A percentile compares a stretch with the other conserved stretches of the same genome.
These are phyloP conservation scores for Oplegnathus fasciatus DNA, from an alignment of 2,113 vertebrate genomes.

Conservation along the genomic window DNA sequence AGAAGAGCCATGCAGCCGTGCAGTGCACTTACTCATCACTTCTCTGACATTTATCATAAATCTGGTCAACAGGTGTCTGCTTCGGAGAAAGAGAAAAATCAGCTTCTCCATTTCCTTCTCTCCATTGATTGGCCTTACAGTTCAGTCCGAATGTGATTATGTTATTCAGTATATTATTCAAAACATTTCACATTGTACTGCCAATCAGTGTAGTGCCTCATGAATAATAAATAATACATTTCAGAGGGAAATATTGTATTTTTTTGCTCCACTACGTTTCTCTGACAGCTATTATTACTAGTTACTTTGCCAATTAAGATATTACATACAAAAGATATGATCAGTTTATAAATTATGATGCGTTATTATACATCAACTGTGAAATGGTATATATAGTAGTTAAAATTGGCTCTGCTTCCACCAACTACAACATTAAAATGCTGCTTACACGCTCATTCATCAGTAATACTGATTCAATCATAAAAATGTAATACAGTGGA, in stretches of 20 bases:
- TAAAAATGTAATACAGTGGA: neutral
- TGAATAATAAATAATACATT: no score
- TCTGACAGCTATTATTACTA: no score
- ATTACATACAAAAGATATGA: neutral
- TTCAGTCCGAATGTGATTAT: neutral
- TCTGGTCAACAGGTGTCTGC: conserved; percentile 14
- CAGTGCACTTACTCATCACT: conserved; percentile 59
- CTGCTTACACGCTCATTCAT: neutral
- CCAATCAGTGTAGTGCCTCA: no score
- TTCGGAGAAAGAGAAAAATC: neutral
- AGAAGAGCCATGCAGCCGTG: conserved; percentile 34
- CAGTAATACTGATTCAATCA: neutral
- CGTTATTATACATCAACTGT: neutral
- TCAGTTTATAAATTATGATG: neutral
- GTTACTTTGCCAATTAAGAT: no score
- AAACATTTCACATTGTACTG: neutral
- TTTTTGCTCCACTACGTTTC: neutral
- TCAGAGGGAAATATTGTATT: neutral
- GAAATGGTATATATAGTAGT: neutral
- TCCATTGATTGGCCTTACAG: neutral
- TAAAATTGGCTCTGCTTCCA: no score
- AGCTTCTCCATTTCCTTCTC: conserved; percentile 15
- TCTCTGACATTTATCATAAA: conserved; percentile 45
- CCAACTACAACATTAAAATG: conserved; percentile 1
- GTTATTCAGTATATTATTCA: neutral